Base-by-base conservation (phyloP, 2,888 invertebrate genomes). In the Agonopterix alstromeriana region DNA sequence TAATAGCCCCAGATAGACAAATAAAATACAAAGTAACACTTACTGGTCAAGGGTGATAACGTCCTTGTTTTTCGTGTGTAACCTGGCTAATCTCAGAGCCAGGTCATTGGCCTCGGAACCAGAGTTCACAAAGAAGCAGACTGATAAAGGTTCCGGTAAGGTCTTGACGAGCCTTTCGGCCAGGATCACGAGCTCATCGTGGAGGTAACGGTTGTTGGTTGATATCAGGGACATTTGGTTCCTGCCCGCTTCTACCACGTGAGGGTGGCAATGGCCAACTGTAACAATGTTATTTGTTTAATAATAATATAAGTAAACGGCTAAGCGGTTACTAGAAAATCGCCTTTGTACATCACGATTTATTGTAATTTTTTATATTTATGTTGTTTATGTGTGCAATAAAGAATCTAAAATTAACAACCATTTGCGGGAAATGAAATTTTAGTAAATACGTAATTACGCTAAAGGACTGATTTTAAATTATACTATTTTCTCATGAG, bases 41-140 rank as follows among this genome's bases (percentile, higher is more conserved):
- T 92, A 99, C 99, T 98, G 98, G 86, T 99, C 98, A 49, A 99
- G 86, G 0, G 97, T 95, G 66, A 99, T 95, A 60, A 98, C 91
- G 77, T 99, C 98, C 63, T 93, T 92, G 56, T 94, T 93, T 65
- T 94, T 94, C 1, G 98, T 98, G 77, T 97, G 95, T 48, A 96
- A 93, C 53, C 94, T 91, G 0, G 98, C 97, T 53, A 99, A 88
- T 52, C 98, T 92, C 41, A 99, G 80, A 0, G 99, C 99, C 62
- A 99, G 91, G 87, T 99, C 99, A 79, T 99, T 99, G 8, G 99
- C 99, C 86, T 99, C 99, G 5, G 98, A 99, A 8, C 99, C 99
- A 0, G 99, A 99, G 85, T 99, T 99, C 48, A 98, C 98, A 75
- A 99, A 95, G 88, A 95, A 99, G 70, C 98, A 98, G 3, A 98